phyloP scores from a whole-genome alignment of 2,113 vertebrate genomes.

The Prinia subflava region DNA sequence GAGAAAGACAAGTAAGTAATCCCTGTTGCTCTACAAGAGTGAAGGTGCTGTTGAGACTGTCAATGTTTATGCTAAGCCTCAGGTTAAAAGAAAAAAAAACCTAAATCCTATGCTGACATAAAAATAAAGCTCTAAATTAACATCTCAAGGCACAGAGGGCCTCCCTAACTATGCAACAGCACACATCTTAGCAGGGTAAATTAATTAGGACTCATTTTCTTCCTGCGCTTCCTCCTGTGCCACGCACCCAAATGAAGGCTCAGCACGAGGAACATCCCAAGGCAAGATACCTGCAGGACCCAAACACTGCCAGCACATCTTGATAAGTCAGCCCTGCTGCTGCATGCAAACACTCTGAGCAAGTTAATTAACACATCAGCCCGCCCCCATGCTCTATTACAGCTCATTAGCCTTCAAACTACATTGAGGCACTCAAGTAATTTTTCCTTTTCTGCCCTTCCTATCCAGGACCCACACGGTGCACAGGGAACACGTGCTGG shows the following conservation, averaged over 20 bases:
- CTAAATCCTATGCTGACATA: not conserved
- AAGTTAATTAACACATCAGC: not conserved
- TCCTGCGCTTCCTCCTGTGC: not conserved
- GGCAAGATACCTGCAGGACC: not conserved
- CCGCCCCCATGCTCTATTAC: not conserved
- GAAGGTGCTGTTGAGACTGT: not conserved
- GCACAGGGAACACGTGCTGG: not conserved
- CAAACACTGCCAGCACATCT: not conserved
- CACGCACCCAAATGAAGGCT: not conserved
- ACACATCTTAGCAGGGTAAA: not conserved
- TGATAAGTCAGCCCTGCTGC: not conserved
- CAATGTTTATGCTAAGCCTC: not conserved
- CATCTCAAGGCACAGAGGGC: not conserved
- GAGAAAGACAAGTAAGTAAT: not conserved
- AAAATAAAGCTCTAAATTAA: conserved; percentile 15
- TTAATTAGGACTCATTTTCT: not conserved
- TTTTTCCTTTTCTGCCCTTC: not conserved
- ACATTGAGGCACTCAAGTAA: not conserved
- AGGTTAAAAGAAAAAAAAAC: not conserved
- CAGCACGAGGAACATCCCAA: not conserved
- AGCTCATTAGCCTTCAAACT: not conserved
- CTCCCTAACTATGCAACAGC: not conserved
- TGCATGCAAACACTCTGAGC: not conserved
- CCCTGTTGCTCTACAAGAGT: not conserved
- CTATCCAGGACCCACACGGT: not conserved